Percentiles rank a stretch among this genome's conserved stretches.
Conservation (phyloP, 2,113 vertebrate genomes). For the Gnathonemus echidnorhynchus region DNA sequence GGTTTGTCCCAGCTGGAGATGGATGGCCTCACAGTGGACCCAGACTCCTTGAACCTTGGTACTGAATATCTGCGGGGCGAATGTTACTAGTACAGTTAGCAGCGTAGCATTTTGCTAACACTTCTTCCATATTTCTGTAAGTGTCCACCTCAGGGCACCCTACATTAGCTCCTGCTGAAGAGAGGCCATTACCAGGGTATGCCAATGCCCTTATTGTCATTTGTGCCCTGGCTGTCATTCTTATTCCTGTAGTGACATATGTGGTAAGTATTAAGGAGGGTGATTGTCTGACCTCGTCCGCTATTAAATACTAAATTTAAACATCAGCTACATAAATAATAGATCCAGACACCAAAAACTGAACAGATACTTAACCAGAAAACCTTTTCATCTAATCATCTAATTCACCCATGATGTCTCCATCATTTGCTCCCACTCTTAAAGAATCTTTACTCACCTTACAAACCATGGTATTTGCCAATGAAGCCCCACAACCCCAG, state of each 20-base stretch:
- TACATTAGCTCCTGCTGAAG: background rate
- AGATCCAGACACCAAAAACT: background rate
- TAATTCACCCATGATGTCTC: background rate
- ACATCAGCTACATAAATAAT: background rate
- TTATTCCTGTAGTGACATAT: background rate
- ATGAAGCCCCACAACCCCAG: background rate
- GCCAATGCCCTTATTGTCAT: constrained; percentile 27
- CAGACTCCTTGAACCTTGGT: background rate
- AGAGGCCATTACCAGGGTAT: constrained; percentile 27
- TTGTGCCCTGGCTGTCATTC: constrained; percentile 22
- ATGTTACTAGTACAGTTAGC: background rate
- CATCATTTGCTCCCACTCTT: background rate
- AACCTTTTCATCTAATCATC: background rate
- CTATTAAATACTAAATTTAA: background rate
- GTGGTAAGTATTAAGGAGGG: constrained; percentile 34
- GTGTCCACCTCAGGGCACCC: background rate
- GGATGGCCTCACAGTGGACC: constrained; percentile 8
- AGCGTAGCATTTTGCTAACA: background rate
- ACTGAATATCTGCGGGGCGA: background rate
- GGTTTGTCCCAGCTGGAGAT: constrained; percentile 13
- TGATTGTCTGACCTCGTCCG: background rate
- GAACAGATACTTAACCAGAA: background rate
- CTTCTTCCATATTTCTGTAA: background rate
- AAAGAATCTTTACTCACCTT: background rate
- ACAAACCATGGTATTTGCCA: background rate